Base-by-base conservation (phyloP, 2,797 vertebrate species). In the Synanceia verrucosa region DNA sequence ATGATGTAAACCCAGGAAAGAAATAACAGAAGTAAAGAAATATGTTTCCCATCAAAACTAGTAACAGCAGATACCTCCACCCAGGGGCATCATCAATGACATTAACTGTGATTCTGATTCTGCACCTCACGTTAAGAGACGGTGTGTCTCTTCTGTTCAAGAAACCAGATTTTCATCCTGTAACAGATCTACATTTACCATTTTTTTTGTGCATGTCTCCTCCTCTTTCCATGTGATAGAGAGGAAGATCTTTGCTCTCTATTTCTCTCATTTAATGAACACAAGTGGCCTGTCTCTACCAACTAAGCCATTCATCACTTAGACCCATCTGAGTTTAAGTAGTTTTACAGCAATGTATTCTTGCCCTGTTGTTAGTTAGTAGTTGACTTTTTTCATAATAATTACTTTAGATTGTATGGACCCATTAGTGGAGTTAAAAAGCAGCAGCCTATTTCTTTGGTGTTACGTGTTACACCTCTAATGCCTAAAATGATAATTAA, bases 1-100 rank as follows among this genome's bases (percentile, higher is more conserved):
- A 6, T 31, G 26, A 66, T 19, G 21, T 52, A 47, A 61, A 58
- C 34, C 28, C 28, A 16, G 39, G 13, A 12, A 51, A 23, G 39
- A 50, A 51, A 43, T 19, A 58, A 43, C 31, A 70, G 0, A 57
- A 47, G 46, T 44, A 36, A 60, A 60, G 64, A 74, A 41, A 65
- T 68, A 26, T 44, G 46, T 52, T 68, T 46, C 24, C 24, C 8
- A 31, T 51, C 31, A 52, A 58, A 62, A 43, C 34, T 5, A 50
- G 53, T 4, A 47, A 52, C 41, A 46, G 21, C 46, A 61, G 47
- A 34, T 16, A 43, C 37, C 1, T 7, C 21, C 5, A 55, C 31
- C 28, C 31, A 16, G 14, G 12, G 24, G 24, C 37, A 16, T 37
- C 19, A 1, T 18, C 52, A 16, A 18, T 28, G 28, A 18, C 0